Percentiles rank a stretch among this genome's conserved stretches.
Evolutionary conservation across 2,888 invertebrate species (phyloP).

Genomic region (Leptinotarsa rubiginosa): DNA sequence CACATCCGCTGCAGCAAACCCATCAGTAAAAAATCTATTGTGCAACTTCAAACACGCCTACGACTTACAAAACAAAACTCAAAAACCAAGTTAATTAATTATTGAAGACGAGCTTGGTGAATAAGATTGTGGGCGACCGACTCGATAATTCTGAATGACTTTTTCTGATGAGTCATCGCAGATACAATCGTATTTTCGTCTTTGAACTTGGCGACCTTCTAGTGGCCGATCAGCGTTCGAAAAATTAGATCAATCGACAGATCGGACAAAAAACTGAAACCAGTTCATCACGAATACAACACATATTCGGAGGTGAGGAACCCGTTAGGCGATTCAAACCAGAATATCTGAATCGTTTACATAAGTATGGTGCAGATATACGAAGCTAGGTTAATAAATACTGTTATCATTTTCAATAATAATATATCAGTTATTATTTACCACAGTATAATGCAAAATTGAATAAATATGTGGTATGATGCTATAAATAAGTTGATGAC

Average conservation of each 20-base stretch:
- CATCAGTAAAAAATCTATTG: too few relatives aligned
- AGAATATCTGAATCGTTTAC: conserved; percentile 3
- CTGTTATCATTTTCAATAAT: background rate
- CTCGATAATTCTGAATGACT: conserved; percentile 9
- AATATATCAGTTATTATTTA: too few relatives aligned
- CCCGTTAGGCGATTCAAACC: conserved; percentile 13
- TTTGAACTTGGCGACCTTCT: conserved; percentile 21
- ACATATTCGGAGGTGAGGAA: conserved; percentile 2
- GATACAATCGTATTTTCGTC: conserved; percentile 9
- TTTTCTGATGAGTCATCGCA: conserved; percentile 5
- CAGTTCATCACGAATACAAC: conserved; percentile 11
- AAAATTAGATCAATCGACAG: conserved; percentile 18
- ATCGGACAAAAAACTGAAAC: conserved; percentile 8
- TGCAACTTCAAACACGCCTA: too few relatives aligned
- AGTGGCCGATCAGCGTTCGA: background rate
- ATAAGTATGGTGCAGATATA: background rate
- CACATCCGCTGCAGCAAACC: too few relatives aligned
- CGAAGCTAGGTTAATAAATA: background rate
- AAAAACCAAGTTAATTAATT: background rate
- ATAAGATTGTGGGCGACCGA: background rate
- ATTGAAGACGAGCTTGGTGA: conserved; percentile 1
- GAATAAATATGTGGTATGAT: too few relatives aligned
- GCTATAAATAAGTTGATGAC: too few relatives aligned
- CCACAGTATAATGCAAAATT: too few relatives aligned
- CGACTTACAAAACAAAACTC: background rate